A percentile compares a stretch with the other conserved stretches of the same genome.
Conservation (phyloP, 2,113 vertebrate genomes). For the Capreolus pygargus region DNA sequence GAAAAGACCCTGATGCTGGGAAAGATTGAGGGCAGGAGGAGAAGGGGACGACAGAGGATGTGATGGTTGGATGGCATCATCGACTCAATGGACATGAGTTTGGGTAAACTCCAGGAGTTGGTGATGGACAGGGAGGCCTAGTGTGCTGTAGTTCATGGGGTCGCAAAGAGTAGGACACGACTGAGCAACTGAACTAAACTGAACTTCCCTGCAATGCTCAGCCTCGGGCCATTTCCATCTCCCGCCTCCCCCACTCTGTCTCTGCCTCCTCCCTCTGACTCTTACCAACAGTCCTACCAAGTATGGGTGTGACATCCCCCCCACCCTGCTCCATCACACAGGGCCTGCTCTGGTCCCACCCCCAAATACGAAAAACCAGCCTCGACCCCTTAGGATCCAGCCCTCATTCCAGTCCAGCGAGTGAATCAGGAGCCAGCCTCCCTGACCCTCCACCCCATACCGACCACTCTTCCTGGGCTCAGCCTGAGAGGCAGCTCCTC, state of each 20-base stretch:
- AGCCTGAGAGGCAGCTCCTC: not conserved
- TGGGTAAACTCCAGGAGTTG: not conserved
- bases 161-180: not conserved
- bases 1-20: not conserved
- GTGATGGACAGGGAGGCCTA: not conserved
- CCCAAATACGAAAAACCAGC: not conserved
- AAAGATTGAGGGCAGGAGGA: not conserved
- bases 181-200: not conserved
- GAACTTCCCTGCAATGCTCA: not conserved
- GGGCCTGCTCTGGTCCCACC: not conserved
- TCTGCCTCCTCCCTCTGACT: not conserved
- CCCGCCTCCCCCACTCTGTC: not conserved
- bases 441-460: not conserved
- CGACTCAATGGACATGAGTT: not conserved
- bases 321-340: no score
- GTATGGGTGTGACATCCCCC: not conserved
- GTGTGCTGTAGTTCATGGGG: not conserved
- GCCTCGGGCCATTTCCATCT: not conserved
- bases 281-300: not conserved
- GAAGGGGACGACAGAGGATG: not conserved
- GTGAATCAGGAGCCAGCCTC: not conserved
- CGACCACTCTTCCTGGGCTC: rapidly evolving
- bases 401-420: not conserved
- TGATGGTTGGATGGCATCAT: not conserved
- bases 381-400: not conserved